These are phyloP conservation scores for Cheilosia variabilis DNA, from an alignment of 2,888 invertebrate genomes.

Conservation along the genomic window DNA sequence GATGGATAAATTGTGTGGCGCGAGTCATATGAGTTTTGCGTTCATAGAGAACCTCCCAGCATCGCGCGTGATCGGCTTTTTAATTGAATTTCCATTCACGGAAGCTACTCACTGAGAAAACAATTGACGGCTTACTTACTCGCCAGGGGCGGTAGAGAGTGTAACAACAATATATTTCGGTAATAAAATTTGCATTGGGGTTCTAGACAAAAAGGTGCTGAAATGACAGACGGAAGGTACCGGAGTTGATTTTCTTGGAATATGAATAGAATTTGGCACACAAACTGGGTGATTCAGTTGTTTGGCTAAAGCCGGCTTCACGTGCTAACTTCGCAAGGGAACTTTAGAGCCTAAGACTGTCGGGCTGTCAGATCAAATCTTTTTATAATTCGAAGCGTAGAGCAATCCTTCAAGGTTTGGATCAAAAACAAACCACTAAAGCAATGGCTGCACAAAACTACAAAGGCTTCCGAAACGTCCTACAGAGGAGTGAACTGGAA, in stretches of 20 bases:
- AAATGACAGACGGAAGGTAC: conserved; percentile 18
- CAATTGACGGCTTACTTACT: conserved; percentile 20
- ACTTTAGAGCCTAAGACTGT: no score
- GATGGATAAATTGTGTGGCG: conserved; percentile 13
- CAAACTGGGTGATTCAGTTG: no score
- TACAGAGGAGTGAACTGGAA: no score
- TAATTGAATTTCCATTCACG: conserved; percentile 39
- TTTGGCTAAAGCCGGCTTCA: no score
- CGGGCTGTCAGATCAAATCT: no score
- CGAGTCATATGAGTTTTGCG: conserved; percentile 1
- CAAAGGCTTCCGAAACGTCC: no score
- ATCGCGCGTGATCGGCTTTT: conserved; percentile 25
- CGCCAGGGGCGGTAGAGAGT: background rate
- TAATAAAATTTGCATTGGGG: conserved; percentile 8
- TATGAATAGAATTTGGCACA: no score
- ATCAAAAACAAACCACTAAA: no score
- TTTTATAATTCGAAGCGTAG: no score
- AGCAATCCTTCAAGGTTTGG: no score
- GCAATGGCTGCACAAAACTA: no score
- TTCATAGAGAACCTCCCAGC: background rate
- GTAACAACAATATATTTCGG: conserved; percentile 4
- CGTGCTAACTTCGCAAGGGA: no score
- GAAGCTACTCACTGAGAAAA: conserved; percentile 31
- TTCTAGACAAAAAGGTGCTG: conserved; percentile 6
- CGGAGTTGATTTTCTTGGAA: background rate